Evolutionary conservation across 2,113 vertebrate genomes (phyloP).

Genomic region (Entomyzon cyanotis): DNA sequence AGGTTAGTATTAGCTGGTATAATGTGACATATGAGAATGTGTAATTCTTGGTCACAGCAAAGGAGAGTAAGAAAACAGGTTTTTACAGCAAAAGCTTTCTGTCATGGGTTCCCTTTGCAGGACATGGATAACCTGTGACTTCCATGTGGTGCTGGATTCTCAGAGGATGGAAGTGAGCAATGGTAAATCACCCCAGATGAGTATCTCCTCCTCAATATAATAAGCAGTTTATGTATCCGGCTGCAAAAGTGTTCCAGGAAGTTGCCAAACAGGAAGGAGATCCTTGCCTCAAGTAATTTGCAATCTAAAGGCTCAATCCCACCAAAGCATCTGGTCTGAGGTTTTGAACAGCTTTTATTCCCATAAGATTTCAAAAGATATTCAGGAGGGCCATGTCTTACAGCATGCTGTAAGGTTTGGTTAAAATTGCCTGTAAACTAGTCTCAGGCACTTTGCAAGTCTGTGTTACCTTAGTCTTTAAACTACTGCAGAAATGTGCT

Average conservation of each 20-base stretch:
- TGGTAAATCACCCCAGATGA: neutral
- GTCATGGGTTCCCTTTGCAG: neutral
- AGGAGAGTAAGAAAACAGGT: neutral
- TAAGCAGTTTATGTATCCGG: conserved; percentile 28
- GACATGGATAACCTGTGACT: neutral
- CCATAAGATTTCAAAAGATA: conserved; percentile 25
- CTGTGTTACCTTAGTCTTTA: neutral
- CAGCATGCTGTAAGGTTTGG: neutral
- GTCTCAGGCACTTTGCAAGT: neutral
- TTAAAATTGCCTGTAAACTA: conserved; percentile 15
- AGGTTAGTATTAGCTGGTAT: neutral
- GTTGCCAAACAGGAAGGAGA: conserved; percentile 56
- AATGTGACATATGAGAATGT: neutral
- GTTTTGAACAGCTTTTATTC: conserved; percentile 37
- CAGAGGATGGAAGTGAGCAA: neutral
- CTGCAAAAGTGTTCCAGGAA: conserved; percentile 31
- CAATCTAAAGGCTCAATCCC: conserved; percentile 13
- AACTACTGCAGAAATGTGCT: neutral
- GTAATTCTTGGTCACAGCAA: neutral
- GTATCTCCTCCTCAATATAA: neutral
- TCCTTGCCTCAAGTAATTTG: conserved; percentile 45
- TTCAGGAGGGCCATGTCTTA: neutral
- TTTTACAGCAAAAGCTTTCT: neutral
- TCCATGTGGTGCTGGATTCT: neutral
- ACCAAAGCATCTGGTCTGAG: conserved; percentile 44